phyloP scores from a whole-genome alignment of 2,113 vertebrate genomes.

The Anguilla japonica region DNA sequence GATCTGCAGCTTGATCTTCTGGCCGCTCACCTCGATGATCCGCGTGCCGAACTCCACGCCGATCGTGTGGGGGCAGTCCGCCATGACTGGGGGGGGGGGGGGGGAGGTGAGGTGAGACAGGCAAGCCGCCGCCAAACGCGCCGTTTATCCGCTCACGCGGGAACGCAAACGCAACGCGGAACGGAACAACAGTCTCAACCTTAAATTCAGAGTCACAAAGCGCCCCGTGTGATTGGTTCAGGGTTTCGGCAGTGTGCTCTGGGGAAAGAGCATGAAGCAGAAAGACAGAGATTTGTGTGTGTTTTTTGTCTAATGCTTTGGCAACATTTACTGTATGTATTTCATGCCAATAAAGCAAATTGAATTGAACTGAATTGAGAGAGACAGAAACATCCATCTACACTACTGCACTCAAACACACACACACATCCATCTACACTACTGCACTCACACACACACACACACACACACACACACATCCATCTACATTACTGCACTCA shows the following conservation, averaged over 20 bases:
- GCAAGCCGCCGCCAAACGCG: slow-evolving; percentile 29
- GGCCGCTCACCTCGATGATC: slow-evolving; percentile 98
- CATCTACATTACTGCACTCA: too few relatives aligned
- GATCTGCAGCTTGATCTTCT: slow-evolving; percentile 99
- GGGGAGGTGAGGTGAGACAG: neutral
- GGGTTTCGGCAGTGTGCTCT: neutral
- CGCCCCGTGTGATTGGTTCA: neutral
- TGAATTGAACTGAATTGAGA: too few relatives aligned
- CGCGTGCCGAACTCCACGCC: slow-evolving; percentile 97
- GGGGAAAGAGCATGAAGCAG: neutral
- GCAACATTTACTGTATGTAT: too few relatives aligned
- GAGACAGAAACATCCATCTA: too few relatives aligned
- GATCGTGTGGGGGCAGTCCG: slow-evolving; percentile 98
- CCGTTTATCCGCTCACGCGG: too few relatives aligned
- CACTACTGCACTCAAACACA: too few relatives aligned
- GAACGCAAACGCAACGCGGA: neutral
- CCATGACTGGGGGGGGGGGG: slow-evolving; percentile 82
- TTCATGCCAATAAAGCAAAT: too few relatives aligned
- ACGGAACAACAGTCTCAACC: neutral
- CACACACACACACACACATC: too few relatives aligned
- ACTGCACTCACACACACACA: too few relatives aligned
- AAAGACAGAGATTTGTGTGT: neutral
- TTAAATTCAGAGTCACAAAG: neutral
- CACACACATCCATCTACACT: too few relatives aligned
- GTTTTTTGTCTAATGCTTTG: neutral